Base-by-base conservation (phyloP, 2,888 invertebrate species). In the Dicyrtomina minuta region DNA sequence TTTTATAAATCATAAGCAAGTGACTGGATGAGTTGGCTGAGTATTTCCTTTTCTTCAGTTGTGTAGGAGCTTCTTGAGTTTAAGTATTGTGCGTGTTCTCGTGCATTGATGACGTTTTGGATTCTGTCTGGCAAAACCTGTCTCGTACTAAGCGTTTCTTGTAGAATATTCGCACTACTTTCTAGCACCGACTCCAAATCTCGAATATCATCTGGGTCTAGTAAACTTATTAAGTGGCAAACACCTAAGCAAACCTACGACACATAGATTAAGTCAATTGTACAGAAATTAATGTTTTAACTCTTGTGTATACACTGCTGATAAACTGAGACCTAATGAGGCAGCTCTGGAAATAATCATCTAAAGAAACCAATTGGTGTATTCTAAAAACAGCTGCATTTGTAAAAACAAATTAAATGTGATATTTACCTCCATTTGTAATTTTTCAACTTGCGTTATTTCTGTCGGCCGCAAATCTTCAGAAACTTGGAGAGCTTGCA, bases 371-470 rank as follows among this genome's bases (percentile, higher is more conserved):
- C n/a, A n/a, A n/a, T n/a, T n/a, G n/a, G n/a, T n/a, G n/a, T n/a
- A n/a, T n/a, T n/a, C n/a, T n/a, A n/a, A n/a, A n/a, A n/a, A n/a
- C n/a, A n/a, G 53, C 13, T 17, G 17, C 24, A 53, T 6, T 10
- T 43, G 22, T 15, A 41, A 15, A 60, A 8, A 43, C 2, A 41
- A 17, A 60, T 27, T 33, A 15, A 6, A 26, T 39, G 15, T 39
- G 33, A 12, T 49, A 44, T 20, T 20, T 41, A 49, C 67, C 60
- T 67, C 67, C 17, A 67, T 22, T 67, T 67, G 43, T 46, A 67
- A 41, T 67, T 67, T 67, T 51, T 67, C 67, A 2, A 60, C 67
- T 20, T 67, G 67, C 20, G 44, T 59, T 24, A 67, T n/a, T 60
- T 67, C 67, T 10, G 67, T 59, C 1, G 67, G 67, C 12, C 46